phyloP scores from a whole-genome alignment of 2,888 invertebrate species.

The Cantharis rufa region DNA sequence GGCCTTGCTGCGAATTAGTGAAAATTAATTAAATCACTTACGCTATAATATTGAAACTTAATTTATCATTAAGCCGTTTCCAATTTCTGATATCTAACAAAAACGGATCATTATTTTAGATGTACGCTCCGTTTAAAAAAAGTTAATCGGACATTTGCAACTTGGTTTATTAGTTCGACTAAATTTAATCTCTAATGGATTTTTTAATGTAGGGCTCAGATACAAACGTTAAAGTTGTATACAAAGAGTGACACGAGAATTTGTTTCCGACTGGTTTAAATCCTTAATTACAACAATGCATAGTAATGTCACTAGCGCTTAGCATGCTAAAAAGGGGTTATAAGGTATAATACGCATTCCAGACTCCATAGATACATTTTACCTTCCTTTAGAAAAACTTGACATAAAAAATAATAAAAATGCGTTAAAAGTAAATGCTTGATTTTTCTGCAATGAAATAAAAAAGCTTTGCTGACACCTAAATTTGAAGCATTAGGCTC shows the following conservation, averaged over 20 bases:
- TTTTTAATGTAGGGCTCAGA: constrained; percentile 1
- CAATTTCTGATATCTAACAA: neutral
- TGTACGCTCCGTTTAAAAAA: neutral
- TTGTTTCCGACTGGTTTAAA: constrained; percentile 18
- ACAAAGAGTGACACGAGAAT: constrained; percentile 19
- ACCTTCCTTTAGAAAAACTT: neutral
- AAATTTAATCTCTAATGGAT: neutral
- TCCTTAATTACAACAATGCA: constrained; percentile 29
- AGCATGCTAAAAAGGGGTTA: neutral
- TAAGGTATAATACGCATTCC: neutral
- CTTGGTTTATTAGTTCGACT: neutral
- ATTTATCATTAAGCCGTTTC: neutral
- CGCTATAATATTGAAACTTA: neutral
- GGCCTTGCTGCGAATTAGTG: neutral
- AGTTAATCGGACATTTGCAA: neutral
- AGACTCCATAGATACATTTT: neutral
- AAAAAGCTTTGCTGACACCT: neutral
- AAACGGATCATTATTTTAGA: neutral
- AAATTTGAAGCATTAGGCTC: neutral
- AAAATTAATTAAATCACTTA: neutral
- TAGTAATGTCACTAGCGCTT: constrained; percentile 26
- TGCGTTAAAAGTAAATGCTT: neutral
- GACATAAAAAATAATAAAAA: neutral
- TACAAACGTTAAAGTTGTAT: neutral
- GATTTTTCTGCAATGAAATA: neutral